A percentile compares a stretch with the other conserved stretches of the same genome.
Evolutionary conservation across 2,113 vertebrate species (phyloP).

Genomic region (Diadophis punctatus): DNA sequence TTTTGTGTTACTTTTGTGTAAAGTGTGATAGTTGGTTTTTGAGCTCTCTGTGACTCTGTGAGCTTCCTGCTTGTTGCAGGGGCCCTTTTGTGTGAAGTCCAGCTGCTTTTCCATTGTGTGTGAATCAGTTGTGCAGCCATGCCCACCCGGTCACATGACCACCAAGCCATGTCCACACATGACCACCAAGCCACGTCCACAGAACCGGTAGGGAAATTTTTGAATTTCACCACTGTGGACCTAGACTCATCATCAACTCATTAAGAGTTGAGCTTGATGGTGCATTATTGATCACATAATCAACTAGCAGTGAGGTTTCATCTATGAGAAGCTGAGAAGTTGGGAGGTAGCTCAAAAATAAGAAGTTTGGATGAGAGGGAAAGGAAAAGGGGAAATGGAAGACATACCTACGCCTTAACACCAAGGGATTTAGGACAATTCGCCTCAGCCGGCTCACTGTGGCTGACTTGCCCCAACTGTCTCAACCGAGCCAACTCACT

Average conservation of each 20-base stretch:
- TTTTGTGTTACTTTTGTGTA: no score
- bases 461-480: neutral
- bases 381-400: neutral
- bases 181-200: no score
- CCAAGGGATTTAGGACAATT: neutral
- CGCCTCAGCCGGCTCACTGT: neutral
- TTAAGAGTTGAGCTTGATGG: neutral
- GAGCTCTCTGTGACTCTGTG: no score
- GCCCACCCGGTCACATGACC: no score
- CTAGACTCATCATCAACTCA: neutral
- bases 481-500: neutral
- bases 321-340: neutral
- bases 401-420: neutral
- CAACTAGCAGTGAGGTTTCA: neutral
- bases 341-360: neutral
- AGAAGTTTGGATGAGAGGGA: neutral
- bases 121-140: no score
- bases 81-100: no score
- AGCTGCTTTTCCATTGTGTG: no score
- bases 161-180: no score
- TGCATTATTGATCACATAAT: neutral
- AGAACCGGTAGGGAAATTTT: no score
- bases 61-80: no score
- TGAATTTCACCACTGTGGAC: neutral
- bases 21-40: no score